These are phyloP conservation scores for Dromas ardeola DNA, from an alignment of 2,113 vertebrate species.

Conservation along the genomic window DNA sequence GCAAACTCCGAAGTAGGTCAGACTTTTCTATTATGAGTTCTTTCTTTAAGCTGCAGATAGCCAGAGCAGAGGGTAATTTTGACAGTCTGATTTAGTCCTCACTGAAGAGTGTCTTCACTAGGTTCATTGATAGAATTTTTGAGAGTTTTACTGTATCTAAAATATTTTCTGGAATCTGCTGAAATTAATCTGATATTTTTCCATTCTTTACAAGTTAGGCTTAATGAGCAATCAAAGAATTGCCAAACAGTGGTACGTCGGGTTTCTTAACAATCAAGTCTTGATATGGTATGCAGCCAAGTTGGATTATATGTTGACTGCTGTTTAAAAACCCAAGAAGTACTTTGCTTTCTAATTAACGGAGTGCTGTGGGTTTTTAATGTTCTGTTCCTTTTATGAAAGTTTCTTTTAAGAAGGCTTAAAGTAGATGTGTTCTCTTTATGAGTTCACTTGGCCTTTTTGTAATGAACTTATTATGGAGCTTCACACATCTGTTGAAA, in stretches of 20 bases:
- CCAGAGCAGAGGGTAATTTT: not conserved
- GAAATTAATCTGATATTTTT: slow-evolving; percentile 21
- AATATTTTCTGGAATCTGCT: not conserved
- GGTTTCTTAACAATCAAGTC: not conserved
- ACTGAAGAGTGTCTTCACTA: not conserved
- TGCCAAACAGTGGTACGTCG: not conserved
- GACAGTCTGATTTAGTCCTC: slow-evolving; percentile 10
- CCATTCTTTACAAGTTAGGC: not conserved
- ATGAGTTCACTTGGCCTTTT: slow-evolving; percentile 70
- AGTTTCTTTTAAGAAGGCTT: slow-evolving; percentile 63
- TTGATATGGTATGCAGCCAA: slow-evolving; percentile 5
- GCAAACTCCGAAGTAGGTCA: not conserved
- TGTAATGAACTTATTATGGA: slow-evolving; percentile 75
- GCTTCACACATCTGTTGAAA: slow-evolving; percentile 78
- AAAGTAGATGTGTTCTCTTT: slow-evolving; percentile 62
- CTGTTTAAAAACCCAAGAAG: slow-evolving; percentile 47
- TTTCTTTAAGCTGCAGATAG: not conserved
- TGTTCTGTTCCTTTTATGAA: slow-evolving; percentile 62
- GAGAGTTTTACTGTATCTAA: not conserved
- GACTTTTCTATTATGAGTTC: not conserved
- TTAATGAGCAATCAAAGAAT: slow-evolving; percentile 29
- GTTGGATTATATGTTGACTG: slow-evolving; percentile 45
- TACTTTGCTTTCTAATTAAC: slow-evolving; percentile 61
- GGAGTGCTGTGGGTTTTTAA: slow-evolving; percentile 51
- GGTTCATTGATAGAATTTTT: not conserved